A percentile compares a stretch with the other conserved stretches of the same genome.
Conservation (phyloP, 2,888 invertebrate genomes). For the Cosmopolites sordidus region DNA sequence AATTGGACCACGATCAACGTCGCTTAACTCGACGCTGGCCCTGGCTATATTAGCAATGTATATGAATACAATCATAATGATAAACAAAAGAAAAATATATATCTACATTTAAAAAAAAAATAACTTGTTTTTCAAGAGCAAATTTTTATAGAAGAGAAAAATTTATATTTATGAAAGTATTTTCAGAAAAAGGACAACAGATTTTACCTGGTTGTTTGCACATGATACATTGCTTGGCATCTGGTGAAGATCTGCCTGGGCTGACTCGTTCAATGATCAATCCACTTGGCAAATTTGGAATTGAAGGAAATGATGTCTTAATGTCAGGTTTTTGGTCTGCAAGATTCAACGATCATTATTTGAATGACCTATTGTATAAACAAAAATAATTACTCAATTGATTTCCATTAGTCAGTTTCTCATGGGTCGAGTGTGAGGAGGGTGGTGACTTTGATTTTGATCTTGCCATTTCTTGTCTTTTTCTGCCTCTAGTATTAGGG, state of each 20-base stretch:
- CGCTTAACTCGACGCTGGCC: too few species aligned
- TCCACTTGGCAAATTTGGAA: slow-evolving; percentile 53
- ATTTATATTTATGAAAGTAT: background rate
- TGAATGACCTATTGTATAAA: background rate
- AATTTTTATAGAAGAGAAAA: too few species aligned
- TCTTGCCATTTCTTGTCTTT: slow-evolving; percentile 35
- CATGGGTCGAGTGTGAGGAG: background rate
- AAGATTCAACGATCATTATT: slow-evolving; percentile 1
- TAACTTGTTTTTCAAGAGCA: too few species aligned
- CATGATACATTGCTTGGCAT: slow-evolving; percentile 47
- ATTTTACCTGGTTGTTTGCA: slow-evolving; percentile 52
- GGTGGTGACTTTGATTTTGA: slow-evolving; percentile 15
- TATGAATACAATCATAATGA: too few species aligned
- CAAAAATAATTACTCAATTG: background rate
- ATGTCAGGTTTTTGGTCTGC: slow-evolving; percentile 7
- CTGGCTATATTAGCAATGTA: too few species aligned
- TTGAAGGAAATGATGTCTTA: slow-evolving; percentile 28
- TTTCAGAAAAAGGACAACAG: background rate
- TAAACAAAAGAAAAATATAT: too few species aligned
- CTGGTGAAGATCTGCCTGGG: slow-evolving; percentile 42
- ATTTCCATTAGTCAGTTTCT: slow-evolving; percentile 14
- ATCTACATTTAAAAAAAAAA: too few species aligned
- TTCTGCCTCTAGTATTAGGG: slow-evolving; percentile 51
- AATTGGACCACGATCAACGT: too few species aligned
- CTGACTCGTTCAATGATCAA: slow-evolving; percentile 54